A percentile compares a stretch with the other conserved stretches of the same genome.
phyloP scores from a whole-genome alignment of 2,797 vertebrate genomes.

The Liparis tanakae region DNA sequence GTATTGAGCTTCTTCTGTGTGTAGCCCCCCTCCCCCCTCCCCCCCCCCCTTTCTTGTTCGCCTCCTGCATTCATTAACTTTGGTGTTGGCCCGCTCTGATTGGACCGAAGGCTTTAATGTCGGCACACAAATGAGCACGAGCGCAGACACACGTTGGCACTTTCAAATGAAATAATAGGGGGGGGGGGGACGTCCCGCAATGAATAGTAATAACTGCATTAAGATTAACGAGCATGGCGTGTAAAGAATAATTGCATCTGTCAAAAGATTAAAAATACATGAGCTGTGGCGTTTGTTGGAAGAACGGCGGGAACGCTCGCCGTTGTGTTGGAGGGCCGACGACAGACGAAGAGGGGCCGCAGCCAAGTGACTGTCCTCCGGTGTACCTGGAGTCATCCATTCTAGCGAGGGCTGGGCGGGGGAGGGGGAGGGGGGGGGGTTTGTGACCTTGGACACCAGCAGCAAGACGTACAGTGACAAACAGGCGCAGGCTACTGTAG shows the following conservation, averaged over 20 bases:
- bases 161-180: slow-evolving; percentile 76
- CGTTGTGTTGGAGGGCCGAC: slow-evolving; percentile 73
- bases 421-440: slow-evolving; percentile 16
- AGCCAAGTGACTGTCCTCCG: slow-evolving; percentile 80
- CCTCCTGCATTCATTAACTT: slow-evolving; percentile 69
- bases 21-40: slow-evolving; percentile 21
- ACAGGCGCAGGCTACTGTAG: slow-evolving; percentile 69
- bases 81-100: slow-evolving; percentile 61
- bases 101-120: slow-evolving; percentile 57
- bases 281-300: slow-evolving; percentile 77
- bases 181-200: slow-evolving; percentile 63
- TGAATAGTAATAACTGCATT: slow-evolving; percentile 85
- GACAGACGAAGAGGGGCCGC: slow-evolving; percentile 69
- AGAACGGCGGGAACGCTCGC: slow-evolving; percentile 47
- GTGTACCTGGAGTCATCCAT: slow-evolving; percentile 79
- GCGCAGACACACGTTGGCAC: slow-evolving; percentile 25
- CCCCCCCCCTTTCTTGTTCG: slow-evolving; percentile 20
- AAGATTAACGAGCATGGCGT: slow-evolving; percentile 83
- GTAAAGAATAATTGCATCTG: slow-evolving; percentile 85
- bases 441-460: slow-evolving; percentile 80
- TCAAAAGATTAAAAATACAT: slow-evolving; percentile 85
- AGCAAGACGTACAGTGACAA: slow-evolving; percentile 78
- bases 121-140: slow-evolving; percentile 28
- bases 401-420: slow-evolving; percentile 62
- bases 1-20: slow-evolving; percentile 56